Evolutionary conservation across 2,797 vertebrate species (phyloP), one percentile per base, ranked within the genome.

Genomic region (Rhodeus uyekii): DNA sequence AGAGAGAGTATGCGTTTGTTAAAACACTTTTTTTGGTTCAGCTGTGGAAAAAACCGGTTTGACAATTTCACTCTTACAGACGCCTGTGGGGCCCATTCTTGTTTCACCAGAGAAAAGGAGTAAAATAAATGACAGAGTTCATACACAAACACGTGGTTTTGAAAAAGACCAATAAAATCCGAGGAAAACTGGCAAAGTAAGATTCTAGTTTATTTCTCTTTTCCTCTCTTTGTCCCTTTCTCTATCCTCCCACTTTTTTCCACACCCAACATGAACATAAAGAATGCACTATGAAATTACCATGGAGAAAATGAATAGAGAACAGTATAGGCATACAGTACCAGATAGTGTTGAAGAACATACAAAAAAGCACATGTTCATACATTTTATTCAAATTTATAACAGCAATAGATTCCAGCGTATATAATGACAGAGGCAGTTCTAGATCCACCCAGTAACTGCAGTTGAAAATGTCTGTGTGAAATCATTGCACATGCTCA

Each of bases 21-120:
- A 3, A 58, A 24, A 55, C 58, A 13, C 44, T 80, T 82, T 82
- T 55, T 79, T 81, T 53, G 60, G 24, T 67, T 75, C 27, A 76
- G 29, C 64, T 68, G 32, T 83, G 32, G 32, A 18, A 73, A 61
- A 84, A 83, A 83, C 80, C 32, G 38, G 80, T 83, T 74, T 72
- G 69, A 78, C 64, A 3, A 32, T 82, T 69, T 67, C 19, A n/a
- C 27, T 18, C 29, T 75, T 55, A 16, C 38, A 86, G 39, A 50
- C 5, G 5, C 24, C 8, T 29, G 46, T 63, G 46, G 63, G 73
- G 29, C 19, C 60, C 36, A 44, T 64, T 79, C 79, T 53, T 38
- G 39, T 83, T 78, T 73, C 29, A 82, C 60, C 8, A 48, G 27
- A 48, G 24, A 29, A 86, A 69, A 34, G 27, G 67, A 55, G 16